A percentile compares a stretch with the other conserved stretches of the same genome.
Conservation (phyloP, 2,888 invertebrate genomes). For the Diarsia mendica region DNA sequence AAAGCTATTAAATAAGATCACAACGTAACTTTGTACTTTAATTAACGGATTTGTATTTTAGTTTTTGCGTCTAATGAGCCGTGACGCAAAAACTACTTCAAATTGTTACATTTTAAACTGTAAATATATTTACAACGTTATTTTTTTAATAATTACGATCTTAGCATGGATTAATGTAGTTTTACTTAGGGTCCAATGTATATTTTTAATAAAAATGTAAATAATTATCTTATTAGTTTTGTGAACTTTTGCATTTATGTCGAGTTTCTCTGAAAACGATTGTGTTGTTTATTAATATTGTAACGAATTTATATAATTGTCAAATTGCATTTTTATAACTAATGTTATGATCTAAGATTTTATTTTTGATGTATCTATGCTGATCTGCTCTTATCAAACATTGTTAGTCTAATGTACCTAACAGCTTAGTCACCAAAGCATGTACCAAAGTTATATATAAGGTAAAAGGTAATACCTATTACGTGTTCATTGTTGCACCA, state of each 20-base stretch:
- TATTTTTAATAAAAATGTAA: conserved; percentile 52
- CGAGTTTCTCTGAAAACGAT: conserved; percentile 36
- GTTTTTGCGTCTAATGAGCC: conserved; percentile 86
- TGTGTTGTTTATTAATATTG: conserved; percentile 48
- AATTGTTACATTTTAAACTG: conserved; percentile 47
- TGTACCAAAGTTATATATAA: conserved; percentile 57
- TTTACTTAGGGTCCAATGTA: conserved; percentile 75
- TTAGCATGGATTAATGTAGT: conserved; percentile 58
- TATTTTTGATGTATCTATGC: conserved; percentile 37
- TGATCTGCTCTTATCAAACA: conserved; percentile 33
- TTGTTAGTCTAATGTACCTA: conserved; percentile 29
- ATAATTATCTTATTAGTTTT: conserved; percentile 49
- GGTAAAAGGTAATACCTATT: conserved; percentile 49
- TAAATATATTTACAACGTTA: conserved; percentile 38
- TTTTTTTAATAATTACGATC: conserved; percentile 20
- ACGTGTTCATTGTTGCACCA: conserved; percentile 68
- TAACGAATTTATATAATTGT: conserved; percentile 62
- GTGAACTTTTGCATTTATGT: conserved; percentile 60
- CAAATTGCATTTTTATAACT: conserved; percentile 56
- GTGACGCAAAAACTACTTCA: conserved; percentile 79
- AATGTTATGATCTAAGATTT: conserved; percentile 41
- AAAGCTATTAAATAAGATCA: conserved; percentile 39
- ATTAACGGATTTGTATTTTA: conserved; percentile 63
- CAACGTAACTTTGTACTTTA: conserved; percentile 27
- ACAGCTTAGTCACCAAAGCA: conserved; percentile 50